phyloP scores from a whole-genome alignment of 2,113 vertebrate genomes.

The Campylomormyrus numenius region DNA sequence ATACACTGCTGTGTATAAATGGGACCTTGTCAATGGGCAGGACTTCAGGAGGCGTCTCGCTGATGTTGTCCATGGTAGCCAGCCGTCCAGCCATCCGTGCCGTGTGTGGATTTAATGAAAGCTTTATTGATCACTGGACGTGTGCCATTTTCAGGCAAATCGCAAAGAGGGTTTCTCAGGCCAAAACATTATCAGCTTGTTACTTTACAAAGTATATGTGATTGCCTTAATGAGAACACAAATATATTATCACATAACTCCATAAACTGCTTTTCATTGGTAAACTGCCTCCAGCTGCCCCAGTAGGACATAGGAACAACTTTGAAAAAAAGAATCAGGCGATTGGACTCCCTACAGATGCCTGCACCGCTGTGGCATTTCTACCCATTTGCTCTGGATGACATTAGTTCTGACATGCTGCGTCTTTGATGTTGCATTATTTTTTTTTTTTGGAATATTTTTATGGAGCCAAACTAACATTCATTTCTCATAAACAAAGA shows the following conservation, averaged over 20 bases:
- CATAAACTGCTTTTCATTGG: not conserved
- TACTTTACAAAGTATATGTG: not conserved
- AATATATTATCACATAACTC: not conserved
- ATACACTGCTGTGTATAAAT: not conserved
- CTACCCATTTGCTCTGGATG: not conserved
- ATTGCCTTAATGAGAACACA: not conserved
- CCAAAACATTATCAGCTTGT: constrained; percentile 6
- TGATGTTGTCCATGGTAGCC: not conserved
- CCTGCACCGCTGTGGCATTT: not conserved
- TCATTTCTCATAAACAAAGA: not conserved
- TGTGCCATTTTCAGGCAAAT: not conserved
- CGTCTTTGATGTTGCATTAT: not conserved
- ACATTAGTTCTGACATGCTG: not conserved
- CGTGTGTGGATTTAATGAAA: not conserved
- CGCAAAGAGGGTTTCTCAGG: not conserved
- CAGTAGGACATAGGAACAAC: not conserved
- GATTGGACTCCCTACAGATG: not conserved
- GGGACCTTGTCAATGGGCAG: not conserved
- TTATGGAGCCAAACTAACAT: not conserved
- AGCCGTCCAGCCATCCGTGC: not conserved
- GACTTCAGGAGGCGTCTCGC: not conserved
- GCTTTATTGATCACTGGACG: not conserved
- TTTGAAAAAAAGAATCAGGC: not conserved
- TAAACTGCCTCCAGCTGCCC: not conserved
- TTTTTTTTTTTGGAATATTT: not conserved